Percentiles rank a stretch among this genome's conserved stretches.
phyloP scores from a whole-genome alignment of 92 coral and sea anemone species.

The Epizoanthus rinbou region DNA sequence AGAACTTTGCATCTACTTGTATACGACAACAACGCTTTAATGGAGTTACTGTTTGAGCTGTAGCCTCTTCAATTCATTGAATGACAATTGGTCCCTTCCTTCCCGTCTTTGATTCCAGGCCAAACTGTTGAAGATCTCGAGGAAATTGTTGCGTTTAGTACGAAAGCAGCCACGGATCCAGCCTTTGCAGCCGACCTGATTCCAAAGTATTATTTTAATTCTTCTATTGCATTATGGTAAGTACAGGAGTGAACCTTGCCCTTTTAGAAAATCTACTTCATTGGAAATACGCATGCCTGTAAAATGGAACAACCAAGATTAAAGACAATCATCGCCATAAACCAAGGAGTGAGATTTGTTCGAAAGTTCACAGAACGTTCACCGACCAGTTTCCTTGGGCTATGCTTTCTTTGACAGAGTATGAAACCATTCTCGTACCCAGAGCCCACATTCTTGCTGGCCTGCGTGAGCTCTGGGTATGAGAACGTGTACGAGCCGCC shows the following conservation, averaged over 20 bases:
- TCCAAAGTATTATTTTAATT: constrained; percentile 82
- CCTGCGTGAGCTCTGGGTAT: no score
- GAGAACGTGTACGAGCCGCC: no score
- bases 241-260: not conserved
- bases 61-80: not conserved
- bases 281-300: not conserved
- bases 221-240: constrained; percentile 89
- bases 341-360: no score
- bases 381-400: no score
- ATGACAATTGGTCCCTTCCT: not conserved
- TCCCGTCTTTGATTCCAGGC: constrained; percentile 46
- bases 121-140: constrained; percentile 69
- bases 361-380: no score
- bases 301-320: no score
- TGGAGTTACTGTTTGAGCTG: no score
- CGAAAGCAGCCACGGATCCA: constrained; percentile 75
- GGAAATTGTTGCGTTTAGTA: constrained; percentile 70
- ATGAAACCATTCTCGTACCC: no score
- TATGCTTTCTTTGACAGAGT: no score
- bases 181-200: constrained; percentile 76
- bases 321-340: not conserved
- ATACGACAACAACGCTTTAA: no score
- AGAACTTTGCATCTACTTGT: not conserved
- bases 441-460: no score
- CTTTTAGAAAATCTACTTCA: not conserved